These are phyloP conservation scores for Melanchra persicariae DNA, from an alignment of 2,888 invertebrate species.

Conservation along the genomic window DNA sequence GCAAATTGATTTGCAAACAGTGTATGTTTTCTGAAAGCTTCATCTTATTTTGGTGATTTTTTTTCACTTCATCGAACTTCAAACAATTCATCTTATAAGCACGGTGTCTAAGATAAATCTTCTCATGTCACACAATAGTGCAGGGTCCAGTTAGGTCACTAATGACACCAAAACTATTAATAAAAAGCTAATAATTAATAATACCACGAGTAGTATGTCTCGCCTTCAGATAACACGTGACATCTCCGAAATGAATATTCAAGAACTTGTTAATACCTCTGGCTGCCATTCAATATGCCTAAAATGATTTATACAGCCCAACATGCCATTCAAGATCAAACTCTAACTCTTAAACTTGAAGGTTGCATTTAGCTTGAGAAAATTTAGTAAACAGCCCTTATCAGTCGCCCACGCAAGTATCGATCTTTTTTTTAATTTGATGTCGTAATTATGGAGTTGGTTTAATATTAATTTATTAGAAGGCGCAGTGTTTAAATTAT, in stretches of 20 bases:
- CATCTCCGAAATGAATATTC: slow-evolving; percentile 80
- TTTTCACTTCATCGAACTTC: neutral
- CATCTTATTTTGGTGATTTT: too few species aligned
- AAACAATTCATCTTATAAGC: neutral
- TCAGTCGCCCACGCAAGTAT: slow-evolving; percentile 61
- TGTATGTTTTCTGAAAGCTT: neutral
- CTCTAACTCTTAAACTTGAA: neutral
- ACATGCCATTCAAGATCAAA: slow-evolving; percentile 2
- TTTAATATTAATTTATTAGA: slow-evolving; percentile 54
- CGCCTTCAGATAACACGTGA: slow-evolving; percentile 77
- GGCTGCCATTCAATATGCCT: slow-evolving; percentile 58
- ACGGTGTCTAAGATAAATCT: neutral
- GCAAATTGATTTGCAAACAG: neutral
- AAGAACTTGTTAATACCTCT: slow-evolving; percentile 64
- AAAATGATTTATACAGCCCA: slow-evolving; percentile 62
- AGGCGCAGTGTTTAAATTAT: slow-evolving; percentile 15
- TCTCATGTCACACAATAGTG: neutral
- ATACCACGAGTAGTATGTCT: slow-evolving; percentile 66
- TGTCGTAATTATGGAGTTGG: slow-evolving; percentile 59
- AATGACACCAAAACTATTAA: slow-evolving; percentile 29
- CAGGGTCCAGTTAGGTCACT: slow-evolving; percentile 6
- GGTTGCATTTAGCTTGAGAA: slow-evolving; percentile 4
- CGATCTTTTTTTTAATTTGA: slow-evolving; percentile 59
- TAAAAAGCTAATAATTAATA: slow-evolving; percentile 70
- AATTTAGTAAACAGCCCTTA: slow-evolving; percentile 55